Percentiles rank a stretch among this genome's conserved stretches.
phyloP scores from a whole-genome alignment of 2,888 invertebrate genomes.

The Lamproptera curius region DNA sequence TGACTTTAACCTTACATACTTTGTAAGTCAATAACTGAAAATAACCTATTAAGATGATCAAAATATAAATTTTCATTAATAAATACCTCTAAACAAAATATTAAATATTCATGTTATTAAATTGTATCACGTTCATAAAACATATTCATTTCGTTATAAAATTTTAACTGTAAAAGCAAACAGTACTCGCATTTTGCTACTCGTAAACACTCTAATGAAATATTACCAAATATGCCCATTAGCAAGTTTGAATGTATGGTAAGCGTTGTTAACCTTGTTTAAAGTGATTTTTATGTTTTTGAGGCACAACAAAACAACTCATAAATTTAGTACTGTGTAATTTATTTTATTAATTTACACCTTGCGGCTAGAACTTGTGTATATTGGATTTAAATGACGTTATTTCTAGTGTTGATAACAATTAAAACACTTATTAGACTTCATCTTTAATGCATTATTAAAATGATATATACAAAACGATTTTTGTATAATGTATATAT shows the following conservation, averaged over 20 bases:
- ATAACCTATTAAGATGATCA: no score
- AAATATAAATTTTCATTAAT: no score
- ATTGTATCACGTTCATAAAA: no score
- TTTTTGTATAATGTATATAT: neutral
- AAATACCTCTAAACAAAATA: no score
- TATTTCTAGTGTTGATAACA: neutral
- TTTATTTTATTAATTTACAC: slow-evolving; percentile 62
- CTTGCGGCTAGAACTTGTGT: no score
- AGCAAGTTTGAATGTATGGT: slow-evolving; percentile 3
- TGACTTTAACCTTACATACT: no score
- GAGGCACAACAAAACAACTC: neutral
- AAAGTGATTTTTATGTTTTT: slow-evolving; percentile 1
- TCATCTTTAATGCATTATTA: neutral
- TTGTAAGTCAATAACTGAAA: no score
- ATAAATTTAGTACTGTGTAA: slow-evolving; percentile 32
- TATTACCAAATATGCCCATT: slow-evolving; percentile 7
- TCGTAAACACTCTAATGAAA: slow-evolving; percentile 1
- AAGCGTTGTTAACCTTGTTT: slow-evolving; percentile 4
- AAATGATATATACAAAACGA: neutral
- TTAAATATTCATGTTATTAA: no score
- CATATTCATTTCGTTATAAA: no score
- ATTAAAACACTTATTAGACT: neutral
- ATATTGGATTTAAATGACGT: no score
- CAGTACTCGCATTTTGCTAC: slow-evolving; percentile 3
- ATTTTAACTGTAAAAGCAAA: no score